Evolutionary conservation across 1,140 invertebrate genomes (phyloP), one percentile per base, ranked within the genome.

Genomic region (Cyclargus thomasi): DNA sequence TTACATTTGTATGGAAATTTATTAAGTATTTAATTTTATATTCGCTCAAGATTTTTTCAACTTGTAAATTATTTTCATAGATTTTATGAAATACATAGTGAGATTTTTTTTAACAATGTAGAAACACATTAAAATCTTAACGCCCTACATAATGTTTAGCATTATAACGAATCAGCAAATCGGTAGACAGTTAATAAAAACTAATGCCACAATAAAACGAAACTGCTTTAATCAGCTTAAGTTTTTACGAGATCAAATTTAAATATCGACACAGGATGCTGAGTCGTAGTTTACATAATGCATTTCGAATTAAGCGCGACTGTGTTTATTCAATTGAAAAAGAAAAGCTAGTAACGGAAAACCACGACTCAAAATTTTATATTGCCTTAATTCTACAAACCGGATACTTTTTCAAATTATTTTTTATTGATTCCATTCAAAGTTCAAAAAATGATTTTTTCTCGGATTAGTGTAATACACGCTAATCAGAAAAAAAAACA

Each of bases 261-360:
- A 47, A 47, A 47, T 47, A 47, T 47, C 39, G 39, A 47, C 39
- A 47, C 39, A 47, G 39, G 39, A 47, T 47, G 39, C 39, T 47
- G 39, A 47, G 39, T 47, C 39, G 39, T 16, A 47, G 39, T 47
- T 47, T 47, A 47, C 8, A 16, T 47, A 47, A 47, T 47, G 39
- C 14, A 47, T 47, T 47, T 47, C 14, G 14, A 47, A 47, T 47
- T 47, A 47, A 47, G 39, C 14, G 39, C 39, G 14, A 47, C 39
- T 47, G 11, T 47, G 14, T 47, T 47, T 47, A 47, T 47, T 47
- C 39, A 47, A 47, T 47, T 47, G 39, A 47, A 47, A 47, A 47
- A 47, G 39, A 11, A 47, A 47, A 11, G 11, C 39, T 14, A 47
- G 10, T 16, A 29, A 6, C 29, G 8, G 11, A 47, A 47, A 11